Percentiles rank a stretch among this genome's conserved stretches.
Evolutionary conservation across 2,888 invertebrate genomes (phyloP).

Genomic region (Pristionchus fissidentatus): DNA sequence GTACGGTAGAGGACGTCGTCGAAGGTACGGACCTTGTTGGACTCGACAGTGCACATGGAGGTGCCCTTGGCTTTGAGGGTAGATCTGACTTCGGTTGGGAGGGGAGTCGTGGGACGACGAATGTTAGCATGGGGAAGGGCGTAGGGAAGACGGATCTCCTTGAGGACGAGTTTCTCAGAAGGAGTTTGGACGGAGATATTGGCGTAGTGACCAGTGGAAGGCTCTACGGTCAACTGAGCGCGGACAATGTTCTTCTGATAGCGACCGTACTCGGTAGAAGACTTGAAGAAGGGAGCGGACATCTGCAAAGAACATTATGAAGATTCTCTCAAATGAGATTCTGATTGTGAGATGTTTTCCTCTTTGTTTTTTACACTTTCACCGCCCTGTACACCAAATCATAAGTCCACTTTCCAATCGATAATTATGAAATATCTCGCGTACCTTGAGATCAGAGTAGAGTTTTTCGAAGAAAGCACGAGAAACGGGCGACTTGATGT

Average conservation of each 20-base stretch:
- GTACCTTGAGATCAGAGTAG: conserved; percentile 43
- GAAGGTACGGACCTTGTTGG: conserved; percentile 67
- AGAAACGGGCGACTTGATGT: conserved; percentile 51
- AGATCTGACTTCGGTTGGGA: conserved; percentile 35
- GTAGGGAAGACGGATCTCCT: conserved; percentile 55
- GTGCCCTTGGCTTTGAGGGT: conserved; percentile 48
- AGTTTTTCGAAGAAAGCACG: conserved; percentile 49
- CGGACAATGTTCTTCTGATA: conserved; percentile 4
- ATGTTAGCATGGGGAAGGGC: conserved; percentile 46
- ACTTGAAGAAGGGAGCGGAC: conserved; percentile 13
- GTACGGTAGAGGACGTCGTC: conserved; percentile 60
- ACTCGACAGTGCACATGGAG: conserved; percentile 54
- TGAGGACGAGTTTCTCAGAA: conserved; percentile 51
- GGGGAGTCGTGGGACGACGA: conserved; percentile 22
- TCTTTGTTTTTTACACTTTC: background rate
- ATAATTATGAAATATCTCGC: background rate
- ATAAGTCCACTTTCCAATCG: no score
- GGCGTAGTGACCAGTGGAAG: conserved; percentile 49
- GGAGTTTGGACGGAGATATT: conserved; percentile 55
- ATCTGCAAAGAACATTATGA: background rate
- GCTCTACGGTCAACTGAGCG: conserved; percentile 49
- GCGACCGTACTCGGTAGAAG: background rate
- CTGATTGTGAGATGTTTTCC: background rate
- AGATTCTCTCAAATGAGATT: no score
- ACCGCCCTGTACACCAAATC: no score